Evolutionary conservation across 2,888 invertebrate species (phyloP).

Genomic region (Altica lythri): DNA sequence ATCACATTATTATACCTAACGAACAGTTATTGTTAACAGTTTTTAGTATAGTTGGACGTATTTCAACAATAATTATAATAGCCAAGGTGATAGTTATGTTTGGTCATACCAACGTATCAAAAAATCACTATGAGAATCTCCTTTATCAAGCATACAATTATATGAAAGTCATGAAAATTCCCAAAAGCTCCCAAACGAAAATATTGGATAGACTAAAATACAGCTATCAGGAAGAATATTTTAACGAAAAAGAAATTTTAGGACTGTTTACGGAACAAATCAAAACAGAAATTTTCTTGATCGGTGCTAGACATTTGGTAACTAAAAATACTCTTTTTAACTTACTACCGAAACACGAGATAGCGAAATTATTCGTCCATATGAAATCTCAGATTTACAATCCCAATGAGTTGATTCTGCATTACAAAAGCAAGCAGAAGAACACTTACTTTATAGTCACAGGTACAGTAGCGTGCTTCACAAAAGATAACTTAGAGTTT

Average conservation of each 20-base stretch:
- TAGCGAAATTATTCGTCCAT: conserved; percentile 41
- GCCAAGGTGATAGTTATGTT: conserved; percentile 44
- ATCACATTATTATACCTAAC: conserved; percentile 5
- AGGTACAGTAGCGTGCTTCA: conserved; percentile 59
- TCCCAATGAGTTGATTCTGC: conserved; percentile 54
- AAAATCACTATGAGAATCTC: conserved; percentile 57
- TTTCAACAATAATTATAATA: conserved; percentile 43
- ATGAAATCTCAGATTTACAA: conserved; percentile 27
- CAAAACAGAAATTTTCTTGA: conserved; percentile 57
- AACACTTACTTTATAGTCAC: conserved; percentile 61
- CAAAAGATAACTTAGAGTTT: conserved; percentile 59
- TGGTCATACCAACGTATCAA: conserved; percentile 48
- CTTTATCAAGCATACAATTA: conserved; percentile 61
- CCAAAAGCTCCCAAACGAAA: conserved; percentile 55
- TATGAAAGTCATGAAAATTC: conserved; percentile 61
- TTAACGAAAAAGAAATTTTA: conserved; percentile 56
- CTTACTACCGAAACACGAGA: conserved; percentile 52
- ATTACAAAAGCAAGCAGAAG: conserved; percentile 53
- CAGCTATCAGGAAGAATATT: conserved; percentile 60
- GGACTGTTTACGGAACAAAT: conserved; percentile 50
- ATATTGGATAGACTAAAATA: conserved; percentile 60
- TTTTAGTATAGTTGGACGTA: conserved; percentile 41
- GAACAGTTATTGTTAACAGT: conserved; percentile 40
- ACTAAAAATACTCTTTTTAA: conserved; percentile 58
- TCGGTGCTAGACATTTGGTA: conserved; percentile 57